These are phyloP conservation scores for Ctena decussata DNA, from an alignment of 2,888 invertebrate species.

Conservation along the genomic window DNA sequence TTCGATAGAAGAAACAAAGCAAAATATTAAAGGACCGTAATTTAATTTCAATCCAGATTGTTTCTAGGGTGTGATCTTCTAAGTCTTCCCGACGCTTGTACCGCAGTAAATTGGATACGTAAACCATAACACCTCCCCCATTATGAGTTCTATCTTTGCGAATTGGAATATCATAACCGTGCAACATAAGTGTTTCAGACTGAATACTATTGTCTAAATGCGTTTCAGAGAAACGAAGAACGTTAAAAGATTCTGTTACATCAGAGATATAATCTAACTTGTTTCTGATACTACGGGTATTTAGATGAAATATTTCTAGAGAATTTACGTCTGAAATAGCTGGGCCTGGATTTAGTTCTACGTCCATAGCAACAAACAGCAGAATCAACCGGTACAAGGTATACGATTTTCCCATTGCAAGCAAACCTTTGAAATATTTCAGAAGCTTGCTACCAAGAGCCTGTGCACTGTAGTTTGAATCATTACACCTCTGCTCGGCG, in stretches of 20 bases:
- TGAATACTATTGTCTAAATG: background rate
- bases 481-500: background rate
- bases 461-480: conserved; percentile 3
- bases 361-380: too few species aligned
- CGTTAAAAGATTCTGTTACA: background rate
- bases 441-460: conserved; percentile 9
- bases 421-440: background rate
- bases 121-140: background rate
- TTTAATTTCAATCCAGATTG: background rate
- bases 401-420: conserved; percentile 23
- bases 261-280: background rate
- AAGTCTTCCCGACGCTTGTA: background rate
- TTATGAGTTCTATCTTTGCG: background rate
- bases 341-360: too few species aligned
- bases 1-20: background rate
- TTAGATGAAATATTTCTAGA: background rate
- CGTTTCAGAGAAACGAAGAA: background rate
- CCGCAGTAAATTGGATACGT: background rate
- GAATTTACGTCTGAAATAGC: too few species aligned
- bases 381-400: too few species aligned
- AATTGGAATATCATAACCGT: background rate
- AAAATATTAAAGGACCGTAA: background rate
- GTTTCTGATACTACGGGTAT: background rate
- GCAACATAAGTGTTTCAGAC: background rate
- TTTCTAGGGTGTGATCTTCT: background rate